phyloP scores from a whole-genome alignment of 2,113 vertebrate genomes.

The Xiphophorus couchianus region DNA sequence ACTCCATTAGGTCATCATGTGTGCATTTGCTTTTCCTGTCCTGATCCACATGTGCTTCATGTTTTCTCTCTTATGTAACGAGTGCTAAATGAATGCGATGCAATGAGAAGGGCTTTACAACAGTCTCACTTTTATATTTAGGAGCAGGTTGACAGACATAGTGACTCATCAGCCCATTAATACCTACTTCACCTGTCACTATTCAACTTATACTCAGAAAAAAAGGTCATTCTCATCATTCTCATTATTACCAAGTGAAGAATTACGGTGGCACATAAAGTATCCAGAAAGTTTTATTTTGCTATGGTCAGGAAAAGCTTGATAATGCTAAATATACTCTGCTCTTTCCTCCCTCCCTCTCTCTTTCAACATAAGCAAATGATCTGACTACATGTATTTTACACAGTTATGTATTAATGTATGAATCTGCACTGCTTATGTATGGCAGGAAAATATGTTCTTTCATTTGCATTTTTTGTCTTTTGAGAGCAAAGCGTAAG shows the following conservation, averaged over 20 bases:
- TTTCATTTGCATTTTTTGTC: background rate
- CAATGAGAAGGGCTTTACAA: background rate
- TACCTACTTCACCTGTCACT: constrained; percentile 44
- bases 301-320: background rate
- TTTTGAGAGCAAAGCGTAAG: background rate
- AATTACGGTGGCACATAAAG: constrained; percentile 4
- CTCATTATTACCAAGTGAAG: background rate
- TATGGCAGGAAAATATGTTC: background rate
- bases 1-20: background rate
- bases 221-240: background rate
- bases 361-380: too few species aligned
- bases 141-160: constrained; percentile 18
- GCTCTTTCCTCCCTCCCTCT: too few species aligned
- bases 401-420: background rate
- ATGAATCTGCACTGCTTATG: background rate
- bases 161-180: constrained; percentile 36
- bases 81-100: constrained; percentile 9
- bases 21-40: background rate
- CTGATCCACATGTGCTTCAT: background rate
- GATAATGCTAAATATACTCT: too few species aligned
- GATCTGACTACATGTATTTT: too few species aligned
- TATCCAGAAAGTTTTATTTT: background rate
- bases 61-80: constrained; percentile 33
- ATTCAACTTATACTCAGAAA: constrained; percentile 9
- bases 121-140: constrained; percentile 12